A percentile compares a stretch with the other conserved stretches of the same genome.
These are phyloP conservation scores for Salvelinus alpinus DNA, from an alignment of 2,113 vertebrate genomes.

Conservation along the genomic window DNA sequence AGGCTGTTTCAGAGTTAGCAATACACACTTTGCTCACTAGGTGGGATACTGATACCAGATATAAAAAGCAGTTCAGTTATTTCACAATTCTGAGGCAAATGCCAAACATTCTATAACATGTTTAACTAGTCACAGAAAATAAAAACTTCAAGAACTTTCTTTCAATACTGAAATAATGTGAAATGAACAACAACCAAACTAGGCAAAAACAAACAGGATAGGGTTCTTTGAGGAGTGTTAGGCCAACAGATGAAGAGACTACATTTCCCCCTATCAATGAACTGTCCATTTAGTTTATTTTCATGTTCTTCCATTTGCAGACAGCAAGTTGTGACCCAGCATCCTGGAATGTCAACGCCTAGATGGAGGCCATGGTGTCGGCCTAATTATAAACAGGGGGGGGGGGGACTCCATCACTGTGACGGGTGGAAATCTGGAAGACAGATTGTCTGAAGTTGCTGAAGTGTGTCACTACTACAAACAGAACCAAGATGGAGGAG, in stretches of 20 bases:
- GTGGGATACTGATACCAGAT: not conserved
- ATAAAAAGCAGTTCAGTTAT: not conserved
- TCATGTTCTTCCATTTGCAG: not conserved
- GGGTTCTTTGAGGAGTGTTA: not conserved
- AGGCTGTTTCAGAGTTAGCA: not conserved
- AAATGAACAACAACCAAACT: not conserved
- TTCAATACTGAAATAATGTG: not conserved
- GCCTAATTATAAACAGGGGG: not conserved
- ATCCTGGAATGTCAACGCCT: not conserved
- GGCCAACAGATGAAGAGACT: not conserved
- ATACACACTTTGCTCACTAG: not conserved
- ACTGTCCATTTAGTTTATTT: not conserved
- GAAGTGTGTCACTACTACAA: slow-evolving; percentile 13
- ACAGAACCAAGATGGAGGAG: slow-evolving; percentile 37
- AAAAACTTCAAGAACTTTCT: not conserved
- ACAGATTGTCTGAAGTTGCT: not conserved
- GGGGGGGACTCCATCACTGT: not conserved
- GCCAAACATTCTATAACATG: not conserved
- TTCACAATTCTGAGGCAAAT: not conserved
- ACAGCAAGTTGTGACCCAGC: not conserved
- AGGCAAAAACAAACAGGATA: not conserved
- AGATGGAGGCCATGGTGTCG: not conserved
- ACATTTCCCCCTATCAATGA: not conserved
- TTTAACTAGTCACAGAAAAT: not conserved
- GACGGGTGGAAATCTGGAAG: not conserved